Evolutionary conservation across 1,140 invertebrate genomes (phyloP).

Genomic region (Drosophila saltans): DNA sequence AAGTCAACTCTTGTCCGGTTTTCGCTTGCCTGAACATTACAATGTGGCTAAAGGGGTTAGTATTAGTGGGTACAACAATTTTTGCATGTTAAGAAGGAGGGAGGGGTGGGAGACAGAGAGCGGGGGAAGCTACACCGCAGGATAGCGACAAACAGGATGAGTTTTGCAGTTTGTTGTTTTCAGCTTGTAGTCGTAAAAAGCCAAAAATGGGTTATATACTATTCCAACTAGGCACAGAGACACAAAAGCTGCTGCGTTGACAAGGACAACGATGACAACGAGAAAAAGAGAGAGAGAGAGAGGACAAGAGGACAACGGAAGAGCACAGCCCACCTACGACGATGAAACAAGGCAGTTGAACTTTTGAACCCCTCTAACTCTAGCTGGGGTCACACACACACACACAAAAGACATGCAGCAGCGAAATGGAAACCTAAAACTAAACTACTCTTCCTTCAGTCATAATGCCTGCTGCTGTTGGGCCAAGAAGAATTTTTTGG

Average conservation of each 20-base stretch:
- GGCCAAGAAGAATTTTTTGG: slow-evolving; percentile 15
- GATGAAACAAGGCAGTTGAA: slow-evolving; percentile 65
- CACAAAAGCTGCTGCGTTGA: slow-evolving; percentile 79
- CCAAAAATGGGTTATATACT: slow-evolving; percentile 79
- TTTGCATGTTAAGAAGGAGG: slow-evolving; percentile 60
- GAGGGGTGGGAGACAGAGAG: slow-evolving; percentile 16
- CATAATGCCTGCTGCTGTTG: neutral
- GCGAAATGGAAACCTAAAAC: slow-evolving; percentile 14
- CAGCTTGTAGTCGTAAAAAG: slow-evolving; percentile 67
- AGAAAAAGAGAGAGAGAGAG: neutral
- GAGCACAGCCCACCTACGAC: slow-evolving; percentile 38
- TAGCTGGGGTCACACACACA: too few relatives aligned
- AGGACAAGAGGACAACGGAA: neutral
- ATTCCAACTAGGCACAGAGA: slow-evolving; percentile 47
- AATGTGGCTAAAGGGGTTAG: slow-evolving; percentile 33
- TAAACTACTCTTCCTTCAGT: neutral
- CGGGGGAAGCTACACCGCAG: slow-evolving; percentile 22
- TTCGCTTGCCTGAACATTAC: slow-evolving; percentile 67
- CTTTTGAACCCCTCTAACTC: slow-evolving; percentile 40
- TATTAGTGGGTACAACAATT: slow-evolving; percentile 39
- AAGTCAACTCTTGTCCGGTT: slow-evolving; percentile 73
- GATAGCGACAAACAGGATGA: slow-evolving; percentile 16
- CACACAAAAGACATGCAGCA: slow-evolving; percentile 16
- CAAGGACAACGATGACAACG: slow-evolving; percentile 47
- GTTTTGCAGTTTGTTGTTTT: slow-evolving; percentile 48